These are phyloP conservation scores for Hermodice carunculata DNA, from an alignment of 2,888 invertebrate species.

Conservation along the genomic window DNA sequence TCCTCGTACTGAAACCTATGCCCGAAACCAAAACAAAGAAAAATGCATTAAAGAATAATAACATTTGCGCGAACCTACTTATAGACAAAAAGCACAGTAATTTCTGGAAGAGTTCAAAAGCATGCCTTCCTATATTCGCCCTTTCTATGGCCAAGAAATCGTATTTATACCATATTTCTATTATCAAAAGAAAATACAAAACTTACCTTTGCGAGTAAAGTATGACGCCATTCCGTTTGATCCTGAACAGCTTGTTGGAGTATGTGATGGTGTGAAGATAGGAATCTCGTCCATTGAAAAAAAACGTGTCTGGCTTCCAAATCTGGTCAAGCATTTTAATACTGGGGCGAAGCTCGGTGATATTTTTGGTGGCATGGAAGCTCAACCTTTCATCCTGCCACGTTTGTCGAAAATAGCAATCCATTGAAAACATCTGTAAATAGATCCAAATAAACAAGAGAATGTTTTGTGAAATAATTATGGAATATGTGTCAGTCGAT, in stretches of 20 bases:
- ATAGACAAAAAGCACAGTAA: too few species aligned
- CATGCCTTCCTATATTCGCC: too few species aligned
- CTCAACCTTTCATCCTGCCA: constrained; percentile 87
- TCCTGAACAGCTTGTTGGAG: constrained; percentile 89
- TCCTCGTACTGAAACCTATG: too few species aligned
- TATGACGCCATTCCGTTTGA: constrained; percentile 81
- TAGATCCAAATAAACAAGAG: too few species aligned
- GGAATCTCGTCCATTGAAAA: constrained; percentile 93
- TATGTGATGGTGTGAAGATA: constrained; percentile 95
- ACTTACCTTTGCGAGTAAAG: constrained; percentile 43
- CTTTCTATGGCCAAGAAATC: too few species aligned
- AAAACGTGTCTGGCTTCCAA: constrained; percentile 91
- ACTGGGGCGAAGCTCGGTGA: constrained; percentile 40
- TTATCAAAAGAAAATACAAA: neutral
- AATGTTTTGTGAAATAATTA: too few species aligned
- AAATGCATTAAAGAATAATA: too few species aligned
- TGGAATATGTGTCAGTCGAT: too few species aligned
- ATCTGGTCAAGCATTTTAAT: constrained; percentile 81
- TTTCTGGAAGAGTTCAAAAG: too few species aligned
- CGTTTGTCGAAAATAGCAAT: constrained; percentile 88
- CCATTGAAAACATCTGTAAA: constrained; percentile 84
- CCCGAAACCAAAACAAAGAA: too few species aligned
- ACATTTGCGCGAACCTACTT: too few species aligned
- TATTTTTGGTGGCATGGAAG: constrained; percentile 69
- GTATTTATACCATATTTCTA: too few species aligned